phyloP scores from a whole-genome alignment of 2,113 vertebrate species.

The Gorilla gorilla region DNA sequence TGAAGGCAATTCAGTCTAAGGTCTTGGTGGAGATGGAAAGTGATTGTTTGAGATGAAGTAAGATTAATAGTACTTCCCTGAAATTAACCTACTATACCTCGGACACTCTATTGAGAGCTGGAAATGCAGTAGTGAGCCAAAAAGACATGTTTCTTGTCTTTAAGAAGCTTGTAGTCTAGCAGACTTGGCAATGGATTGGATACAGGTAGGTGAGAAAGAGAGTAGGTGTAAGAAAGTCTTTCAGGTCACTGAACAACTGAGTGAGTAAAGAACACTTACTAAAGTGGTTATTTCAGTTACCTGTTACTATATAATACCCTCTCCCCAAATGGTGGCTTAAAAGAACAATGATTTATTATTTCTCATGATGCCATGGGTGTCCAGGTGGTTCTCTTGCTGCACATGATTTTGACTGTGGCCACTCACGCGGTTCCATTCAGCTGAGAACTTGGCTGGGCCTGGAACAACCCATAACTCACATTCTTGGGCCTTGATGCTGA shows the following conservation, averaged over 20 bases:
- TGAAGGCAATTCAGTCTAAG: background rate
- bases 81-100: constrained; percentile 16
- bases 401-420: background rate
- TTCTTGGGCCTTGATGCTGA: background rate
- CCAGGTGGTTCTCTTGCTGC: background rate
- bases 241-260: background rate
- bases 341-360: background rate
- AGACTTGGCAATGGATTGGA: background rate
- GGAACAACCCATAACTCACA: background rate
- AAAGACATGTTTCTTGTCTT: background rate
- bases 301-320: background rate
- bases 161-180: background rate
- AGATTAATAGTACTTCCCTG: background rate
- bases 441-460: background rate
- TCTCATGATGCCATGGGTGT: background rate
- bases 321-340: background rate
- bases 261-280: background rate
- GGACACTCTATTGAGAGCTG: background rate
- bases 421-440: background rate
- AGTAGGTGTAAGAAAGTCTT: background rate
- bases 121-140: background rate
- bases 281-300: background rate
- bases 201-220: background rate
- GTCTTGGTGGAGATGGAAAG: background rate
- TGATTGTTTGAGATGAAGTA: background rate